These are phyloP conservation scores for Pangasius sanitwongsei DNA, from an alignment of 2,797 vertebrate genomes.

Conservation along the genomic window DNA sequence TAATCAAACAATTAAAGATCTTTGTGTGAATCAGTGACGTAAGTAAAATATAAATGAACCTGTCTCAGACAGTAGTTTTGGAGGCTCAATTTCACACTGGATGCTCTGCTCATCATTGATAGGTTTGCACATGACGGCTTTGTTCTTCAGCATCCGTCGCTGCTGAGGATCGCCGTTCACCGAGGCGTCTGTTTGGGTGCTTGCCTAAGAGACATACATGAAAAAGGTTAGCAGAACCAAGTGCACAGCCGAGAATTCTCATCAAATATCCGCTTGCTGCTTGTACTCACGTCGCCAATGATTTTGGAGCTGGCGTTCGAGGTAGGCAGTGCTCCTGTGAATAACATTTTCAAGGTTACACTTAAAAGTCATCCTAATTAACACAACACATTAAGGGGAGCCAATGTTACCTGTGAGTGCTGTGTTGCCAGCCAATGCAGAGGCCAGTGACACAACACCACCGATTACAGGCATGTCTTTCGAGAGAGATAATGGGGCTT, in stretches of 20 bases:
- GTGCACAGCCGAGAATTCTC: not conserved
- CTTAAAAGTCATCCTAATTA: not conserved
- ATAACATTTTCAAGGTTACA: not conserved
- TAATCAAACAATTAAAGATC: not conserved
- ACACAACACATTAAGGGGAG: conserved; percentile 22
- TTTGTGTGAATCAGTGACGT: not conserved
- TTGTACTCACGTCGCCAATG: conserved; percentile 89
- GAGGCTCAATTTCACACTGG: conserved; percentile 83
- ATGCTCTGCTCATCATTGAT: conserved; percentile 91
- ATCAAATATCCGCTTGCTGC: not conserved
- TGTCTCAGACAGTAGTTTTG: conserved; percentile 49
- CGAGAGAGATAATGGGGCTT: conserved; percentile 65
- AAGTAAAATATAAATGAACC: conserved; percentile 11
- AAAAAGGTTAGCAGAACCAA: not conserved
- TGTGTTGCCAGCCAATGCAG: conserved; percentile 86
- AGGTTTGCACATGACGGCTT: conserved; percentile 93
- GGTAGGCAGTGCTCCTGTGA: conserved; percentile 87
- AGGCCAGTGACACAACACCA: conserved; percentile 92
- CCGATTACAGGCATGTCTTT: conserved; percentile 94
- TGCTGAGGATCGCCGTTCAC: conserved; percentile 64
- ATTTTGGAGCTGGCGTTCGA: conserved; percentile 85
- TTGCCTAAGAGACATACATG: conserved; percentile 76
- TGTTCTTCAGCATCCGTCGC: conserved; percentile 93
- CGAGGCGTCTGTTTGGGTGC: conserved; percentile 93
- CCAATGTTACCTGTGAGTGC: conserved; percentile 84